Conservation (phyloP, 1,140 invertebrate genomes). For the Drosophila bipectinata region DNA sequence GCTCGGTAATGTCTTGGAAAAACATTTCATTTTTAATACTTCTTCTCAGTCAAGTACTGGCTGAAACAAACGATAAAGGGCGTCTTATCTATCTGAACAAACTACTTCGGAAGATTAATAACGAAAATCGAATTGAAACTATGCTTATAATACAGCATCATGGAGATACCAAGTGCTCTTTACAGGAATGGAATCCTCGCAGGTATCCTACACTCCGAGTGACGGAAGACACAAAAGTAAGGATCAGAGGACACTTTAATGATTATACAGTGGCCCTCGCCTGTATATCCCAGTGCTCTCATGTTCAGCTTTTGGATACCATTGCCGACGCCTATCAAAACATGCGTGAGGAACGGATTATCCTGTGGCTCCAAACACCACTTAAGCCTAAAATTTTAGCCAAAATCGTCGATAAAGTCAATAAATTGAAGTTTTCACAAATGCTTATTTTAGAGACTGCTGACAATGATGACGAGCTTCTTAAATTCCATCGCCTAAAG, state of each 20-base stretch:
- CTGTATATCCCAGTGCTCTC: too few relatives aligned
- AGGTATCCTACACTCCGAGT: not conserved
- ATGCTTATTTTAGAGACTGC: not conserved
- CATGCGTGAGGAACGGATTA: not conserved
- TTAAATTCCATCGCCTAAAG: not conserved
- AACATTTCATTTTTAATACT: not conserved
- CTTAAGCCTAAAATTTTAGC: not conserved
- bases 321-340: not conserved
- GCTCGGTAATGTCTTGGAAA: not conserved
- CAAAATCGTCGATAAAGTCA: not conserved
- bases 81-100: not conserved
- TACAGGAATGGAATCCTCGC: not conserved
- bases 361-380: not conserved
- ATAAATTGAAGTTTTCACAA: not conserved
- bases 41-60: not conserved
- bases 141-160: not conserved
- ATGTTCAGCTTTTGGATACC: too few relatives aligned
- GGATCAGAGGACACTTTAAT: too few relatives aligned
- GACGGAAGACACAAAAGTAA: not conserved
- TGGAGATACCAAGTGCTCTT: not conserved
- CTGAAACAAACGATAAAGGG: not conserved
- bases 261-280: too few relatives aligned
- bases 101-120: not conserved
- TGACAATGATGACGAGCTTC: not conserved
- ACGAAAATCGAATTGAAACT: not conserved